phyloP scores from a whole-genome alignment of 2,888 invertebrate species.

The Andrena flavipes region DNA sequence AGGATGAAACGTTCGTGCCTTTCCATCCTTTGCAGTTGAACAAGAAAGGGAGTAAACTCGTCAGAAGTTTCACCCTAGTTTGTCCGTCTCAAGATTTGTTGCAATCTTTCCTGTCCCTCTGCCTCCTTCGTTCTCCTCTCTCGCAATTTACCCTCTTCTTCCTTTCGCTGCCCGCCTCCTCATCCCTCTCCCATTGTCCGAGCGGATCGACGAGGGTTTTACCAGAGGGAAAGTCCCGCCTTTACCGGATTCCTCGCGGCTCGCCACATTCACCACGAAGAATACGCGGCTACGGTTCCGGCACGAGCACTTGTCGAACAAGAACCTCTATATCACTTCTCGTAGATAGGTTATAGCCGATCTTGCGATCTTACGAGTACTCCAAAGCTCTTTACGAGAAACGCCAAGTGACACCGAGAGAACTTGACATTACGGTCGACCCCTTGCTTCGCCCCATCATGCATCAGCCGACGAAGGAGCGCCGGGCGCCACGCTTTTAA shows the following conservation, averaged over 20 bases:
- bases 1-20: slow-evolving; percentile 22
- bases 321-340: slow-evolving; percentile 2
- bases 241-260: slow-evolving; percentile 10
- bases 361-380: not conserved
- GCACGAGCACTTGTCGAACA: not conserved
- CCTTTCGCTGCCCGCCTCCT: not conserved
- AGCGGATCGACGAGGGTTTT: slow-evolving; percentile 4
- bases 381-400: not conserved
- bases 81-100: slow-evolving; percentile 45
- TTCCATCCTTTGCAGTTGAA: slow-evolving; percentile 19
- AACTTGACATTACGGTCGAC: not conserved
- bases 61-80: slow-evolving; percentile 47
- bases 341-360: not conserved
- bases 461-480: not conserved
- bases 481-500: too few species aligned
- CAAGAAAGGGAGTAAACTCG: slow-evolving; percentile 40
- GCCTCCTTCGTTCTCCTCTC: slow-evolving; percentile 20
- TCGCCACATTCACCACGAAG: not conserved
- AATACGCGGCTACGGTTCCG: not conserved
- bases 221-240: not conserved
- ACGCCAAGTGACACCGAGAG: not conserved
- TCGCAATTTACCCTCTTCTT: slow-evolving; percentile 6
- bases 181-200: not conserved
- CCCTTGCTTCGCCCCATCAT: not conserved
- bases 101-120: slow-evolving; percentile 35